Conservation (phyloP, 2,113 vertebrate species). For the Larimichthys crocea region DNA sequence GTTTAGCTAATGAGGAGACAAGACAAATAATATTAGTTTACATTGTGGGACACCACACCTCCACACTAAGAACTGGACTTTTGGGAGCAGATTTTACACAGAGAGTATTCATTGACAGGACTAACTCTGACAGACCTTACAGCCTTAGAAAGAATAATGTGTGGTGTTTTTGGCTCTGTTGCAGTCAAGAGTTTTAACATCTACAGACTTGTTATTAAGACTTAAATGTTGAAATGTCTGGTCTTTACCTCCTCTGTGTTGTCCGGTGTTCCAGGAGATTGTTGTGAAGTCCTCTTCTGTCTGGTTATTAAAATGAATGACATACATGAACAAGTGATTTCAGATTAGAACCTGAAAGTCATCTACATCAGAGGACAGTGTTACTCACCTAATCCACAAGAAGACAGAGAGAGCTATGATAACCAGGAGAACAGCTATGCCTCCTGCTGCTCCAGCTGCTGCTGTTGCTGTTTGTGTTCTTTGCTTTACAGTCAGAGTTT, state of each 20-base stretch:
- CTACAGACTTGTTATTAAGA: too few relatives aligned
- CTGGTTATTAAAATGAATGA: not conserved
- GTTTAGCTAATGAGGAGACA: not conserved
- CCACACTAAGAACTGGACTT: too few relatives aligned
- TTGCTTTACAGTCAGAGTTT: too few relatives aligned
- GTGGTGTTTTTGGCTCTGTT: too few relatives aligned
- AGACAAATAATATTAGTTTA: not conserved
- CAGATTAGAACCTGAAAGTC: not conserved
- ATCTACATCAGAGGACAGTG: not conserved
- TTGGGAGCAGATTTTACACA: not conserved
- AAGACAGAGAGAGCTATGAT: not conserved
- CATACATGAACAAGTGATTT: not conserved
- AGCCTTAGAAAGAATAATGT: too few relatives aligned
- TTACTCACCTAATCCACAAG: slow-evolving; percentile 6
- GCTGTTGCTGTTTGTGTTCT: too few relatives aligned
- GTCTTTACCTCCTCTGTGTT: slow-evolving; percentile 6
- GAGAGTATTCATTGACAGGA: not conserved
- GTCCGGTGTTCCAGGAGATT: not conserved
- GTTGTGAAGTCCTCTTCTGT: not conserved
- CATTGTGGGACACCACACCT: too few relatives aligned
- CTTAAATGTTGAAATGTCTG: too few relatives aligned
- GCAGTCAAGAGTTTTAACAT: too few relatives aligned
- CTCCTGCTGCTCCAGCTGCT: too few relatives aligned
- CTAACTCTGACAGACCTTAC: too few relatives aligned
- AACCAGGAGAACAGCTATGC: not conserved